Conservation (phyloP, 2,797 vertebrate species). For the Clarias platycephalus region DNA sequence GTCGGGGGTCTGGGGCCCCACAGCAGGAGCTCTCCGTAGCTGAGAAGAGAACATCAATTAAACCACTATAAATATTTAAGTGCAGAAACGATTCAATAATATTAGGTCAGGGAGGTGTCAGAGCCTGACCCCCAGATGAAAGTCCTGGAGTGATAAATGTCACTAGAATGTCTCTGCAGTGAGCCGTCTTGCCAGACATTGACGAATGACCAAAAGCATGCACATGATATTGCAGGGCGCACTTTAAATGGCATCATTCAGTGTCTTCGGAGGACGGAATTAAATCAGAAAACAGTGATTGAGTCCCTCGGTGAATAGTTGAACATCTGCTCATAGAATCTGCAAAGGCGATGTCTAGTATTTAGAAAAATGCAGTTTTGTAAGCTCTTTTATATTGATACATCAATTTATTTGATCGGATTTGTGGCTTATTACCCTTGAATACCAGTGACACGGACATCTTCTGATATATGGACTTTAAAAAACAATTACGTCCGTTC, state of each 20-base stretch:
- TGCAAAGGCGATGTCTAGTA: background rate
- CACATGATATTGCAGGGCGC: conserved; percentile 56
- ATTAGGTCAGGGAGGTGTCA: conserved; percentile 69
- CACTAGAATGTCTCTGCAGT: conserved; percentile 59
- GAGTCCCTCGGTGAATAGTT: conserved; percentile 1
- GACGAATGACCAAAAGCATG: conserved; percentile 66
- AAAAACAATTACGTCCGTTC: background rate
- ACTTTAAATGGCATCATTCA: conserved; percentile 67
- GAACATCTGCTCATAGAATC: conserved; percentile 11
- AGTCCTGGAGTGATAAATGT: conserved; percentile 77
- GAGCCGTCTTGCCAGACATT: conserved; percentile 50
- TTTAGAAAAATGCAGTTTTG: background rate
- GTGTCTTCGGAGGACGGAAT: conserved; percentile 34
- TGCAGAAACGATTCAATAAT: conserved; percentile 79
- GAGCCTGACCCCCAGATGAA: conserved; percentile 68
- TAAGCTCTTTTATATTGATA: background rate
- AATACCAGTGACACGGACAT: background rate
- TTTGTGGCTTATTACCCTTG: background rate
- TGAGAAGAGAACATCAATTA: conserved; percentile 80
- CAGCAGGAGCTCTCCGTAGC: conserved; percentile 70
- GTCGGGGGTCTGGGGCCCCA: conserved; percentile 69
- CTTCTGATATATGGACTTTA: background rate
- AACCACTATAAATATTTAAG: conserved; percentile 83
- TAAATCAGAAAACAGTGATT: conserved; percentile 25
- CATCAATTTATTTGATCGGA: background rate